phyloP scores from a whole-genome alignment of 37 sponge, comb jelly and placozoan genomes.

The Cliona cf. orientalis region DNA sequence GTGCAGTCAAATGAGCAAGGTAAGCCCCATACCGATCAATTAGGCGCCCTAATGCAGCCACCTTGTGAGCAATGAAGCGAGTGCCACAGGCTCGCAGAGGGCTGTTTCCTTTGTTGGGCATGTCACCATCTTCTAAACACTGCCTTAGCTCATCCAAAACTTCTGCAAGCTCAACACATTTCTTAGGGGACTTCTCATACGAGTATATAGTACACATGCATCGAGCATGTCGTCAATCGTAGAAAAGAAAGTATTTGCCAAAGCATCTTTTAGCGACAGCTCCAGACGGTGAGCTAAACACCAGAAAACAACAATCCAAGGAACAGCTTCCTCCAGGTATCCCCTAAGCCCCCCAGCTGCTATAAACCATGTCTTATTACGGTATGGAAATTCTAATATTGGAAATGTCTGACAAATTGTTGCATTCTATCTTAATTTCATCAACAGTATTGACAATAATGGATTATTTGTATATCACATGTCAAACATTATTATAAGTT shows the following conservation, averaged over 20 bases:
- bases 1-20: conserved; percentile 30
- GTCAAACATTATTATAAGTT: too few relatives aligned
- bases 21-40: conserved; percentile 55
- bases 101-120: conserved; percentile 39
- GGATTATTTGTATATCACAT: too few relatives aligned
- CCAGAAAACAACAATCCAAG: conserved; percentile 64
- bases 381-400: too few relatives aligned
- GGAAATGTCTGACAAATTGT: too few relatives aligned
- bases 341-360: too few relatives aligned
- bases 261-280: conserved; percentile 67
- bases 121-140: conserved; percentile 46
- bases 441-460: too few relatives aligned
- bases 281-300: conserved; percentile 68
- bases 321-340: conserved; percentile 34
- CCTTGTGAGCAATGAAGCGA: conserved; percentile 67
- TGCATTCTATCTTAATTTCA: too few relatives aligned
- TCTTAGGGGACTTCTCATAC: conserved; percentile 59
- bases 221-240: conserved; percentile 45
- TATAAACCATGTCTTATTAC: too few relatives aligned
- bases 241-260: conserved; percentile 32
- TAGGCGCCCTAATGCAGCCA: conserved; percentile 39
- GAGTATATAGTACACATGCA: conserved; percentile 27
- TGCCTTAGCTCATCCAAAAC: conserved; percentile 15
- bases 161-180: conserved; percentile 39
- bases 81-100: conserved; percentile 57